Base-by-base conservation (phyloP, 2,888 invertebrate species). In the Trissoscelio sp. region DNA sequence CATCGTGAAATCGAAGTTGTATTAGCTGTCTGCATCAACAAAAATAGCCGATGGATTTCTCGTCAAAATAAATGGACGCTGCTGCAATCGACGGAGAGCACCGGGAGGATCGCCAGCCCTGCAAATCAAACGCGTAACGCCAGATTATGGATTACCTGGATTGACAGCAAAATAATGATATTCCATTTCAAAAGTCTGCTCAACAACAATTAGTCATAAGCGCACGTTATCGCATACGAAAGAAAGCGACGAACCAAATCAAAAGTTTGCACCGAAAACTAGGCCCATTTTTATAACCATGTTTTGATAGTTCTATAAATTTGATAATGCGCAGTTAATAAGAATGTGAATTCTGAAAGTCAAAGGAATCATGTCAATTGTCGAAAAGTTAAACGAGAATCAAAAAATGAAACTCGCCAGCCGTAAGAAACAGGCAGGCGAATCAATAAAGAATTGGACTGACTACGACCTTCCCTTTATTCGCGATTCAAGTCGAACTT, bases 121-220 rank as follows among this genome's bases (percentile, higher is more conserved):
- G 73, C 75, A 55, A 81, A 74, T 81, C 74, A 72, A 70, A 74
- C 18, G 48, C 18, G 34, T 60, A 42, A 70, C 39, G 16, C 24
- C 62, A 37, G 44, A 72, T 82, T 79, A 82, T 64, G 78, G 64
- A 81, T 79, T 66, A 55, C 12, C 53, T 16, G 14, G 20, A 53
- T 44, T 46, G 53, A 58, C 16, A 67, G 34, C 44, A 55, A 70
- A 48, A 24, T 31, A 57, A 73, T 37, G 24, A 62, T 46, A 58
- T 58, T 46, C 20, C 48, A 18, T 57, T 78, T 58, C 11, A 37
- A 58, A 69, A 51, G 4, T 66, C 53, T 73, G 73, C 74, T 79
- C 79, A 79, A 79, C 44, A 37, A 44, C 18, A 28, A 53, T 60
- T 64, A 73, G 31, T 34, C 46, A 14, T 73, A 60, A 5, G 44